Evolutionary conservation across 2,888 invertebrate genomes (phyloP), one percentile per base, ranked within the genome.

Genomic region (Platycnemis pennipes): DNA sequence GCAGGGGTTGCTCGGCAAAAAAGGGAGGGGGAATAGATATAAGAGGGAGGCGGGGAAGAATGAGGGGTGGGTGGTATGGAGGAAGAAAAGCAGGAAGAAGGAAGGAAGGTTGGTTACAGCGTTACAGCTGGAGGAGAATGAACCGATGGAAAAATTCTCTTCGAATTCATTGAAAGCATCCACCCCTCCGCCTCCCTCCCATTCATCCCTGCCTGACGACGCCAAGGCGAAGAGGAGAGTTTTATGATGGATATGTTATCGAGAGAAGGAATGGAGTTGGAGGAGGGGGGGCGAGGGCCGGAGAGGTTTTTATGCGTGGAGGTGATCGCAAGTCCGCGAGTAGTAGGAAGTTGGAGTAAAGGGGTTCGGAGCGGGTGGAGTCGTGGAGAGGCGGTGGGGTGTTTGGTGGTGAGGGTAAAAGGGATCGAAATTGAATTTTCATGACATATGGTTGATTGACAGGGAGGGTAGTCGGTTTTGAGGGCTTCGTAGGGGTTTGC

Each of bases 351-450:
- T 77, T 77, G 77, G 77, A 37, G 77, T 16, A 13, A 13, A 13
- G 37, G 13, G 31, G 31, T 3, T 1, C 1, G 77, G 11, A 13
- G 0, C 11, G 37, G 31, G 37, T 7, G 63, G 13, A n/a, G 77
- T 22, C 8, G 11, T 16, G 26, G 37, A 91, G 44, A 63, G 44
- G 44, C 63, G 46, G 8, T 1, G 31, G 4, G 87, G 45, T 26
- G 42, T 46, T n/a, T 44, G 44, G 45, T 19, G 87, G 42, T 37
- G 56, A 42, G 56, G 89, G 56, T 56, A 89, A 69, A 91, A 63
- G 91, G 91, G 91, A 1, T n/a, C 91, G 91, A 44, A 91, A 91
- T 91, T 91, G 91, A 91, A 91, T 91, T 91, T 91, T 91, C 91
- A 91, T 91, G 91, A 63, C 91, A n/a, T 91, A 44, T 4, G 91